Base-by-base conservation (phyloP, 2,797 vertebrate genomes). In the Phataginus tetradactyla region DNA sequence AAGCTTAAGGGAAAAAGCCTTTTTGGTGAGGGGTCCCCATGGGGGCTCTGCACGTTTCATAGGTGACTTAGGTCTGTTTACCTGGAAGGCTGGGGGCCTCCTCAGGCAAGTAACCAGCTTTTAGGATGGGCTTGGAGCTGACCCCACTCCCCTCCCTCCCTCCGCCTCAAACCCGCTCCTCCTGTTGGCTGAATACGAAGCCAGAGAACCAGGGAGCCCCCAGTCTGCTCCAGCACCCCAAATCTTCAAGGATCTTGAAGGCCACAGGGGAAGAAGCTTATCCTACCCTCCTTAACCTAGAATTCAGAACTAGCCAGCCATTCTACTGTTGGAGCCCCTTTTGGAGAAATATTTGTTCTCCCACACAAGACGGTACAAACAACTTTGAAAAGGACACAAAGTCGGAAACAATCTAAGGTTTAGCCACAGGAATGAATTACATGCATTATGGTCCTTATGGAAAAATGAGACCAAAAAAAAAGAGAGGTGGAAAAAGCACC, bases 221-320 rank as follows among this genome's bases (percentile, higher is more conserved):
- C 0, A 32, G 45, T 25, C 4, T 0, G 0, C 25, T 37, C 1
- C 1, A 51, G 32, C 39, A 61, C 10, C 49, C 55, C 1, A 3
- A 69, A 25, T 23, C 34, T 39, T 37, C 68, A 51, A 32, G 12
- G 37, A 12, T 64, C 49, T 15, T 10, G 17, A 45, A n/a, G 27
- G 23, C 51, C 53, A 37, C 13, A 0, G n/a, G 25, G 69, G 7
- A 72, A 53, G 9, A 1, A n/a, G 5, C 66, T 75, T 51, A 66
- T 32, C 69, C 69, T 49, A 17, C 21, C n/a, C 25, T 66, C 74
- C 64, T 86, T 45, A 57, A 21, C 23, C 53, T 39, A 69, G 74
- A 61, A 42, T 61, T 72, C 42, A 79, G 27, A 80, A 55, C n/a
- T 23, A 79, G 53, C 12, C 21, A 3, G 25, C 5, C 17, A 57